Conservation (phyloP, 2,113 vertebrate genomes). For the Sitta europaea region DNA sequence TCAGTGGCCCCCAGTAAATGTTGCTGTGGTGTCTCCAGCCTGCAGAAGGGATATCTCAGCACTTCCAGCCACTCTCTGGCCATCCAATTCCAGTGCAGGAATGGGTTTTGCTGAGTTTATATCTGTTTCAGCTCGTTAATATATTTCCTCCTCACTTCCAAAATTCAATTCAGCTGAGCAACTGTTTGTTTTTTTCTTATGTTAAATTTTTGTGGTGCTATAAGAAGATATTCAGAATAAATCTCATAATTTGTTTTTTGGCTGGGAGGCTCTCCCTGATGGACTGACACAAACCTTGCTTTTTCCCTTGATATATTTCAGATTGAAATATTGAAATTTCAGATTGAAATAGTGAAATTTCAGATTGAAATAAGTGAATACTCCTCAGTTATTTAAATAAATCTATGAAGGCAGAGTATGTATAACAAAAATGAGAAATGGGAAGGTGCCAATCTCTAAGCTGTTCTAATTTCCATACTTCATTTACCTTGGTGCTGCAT, state of each 20-base stretch:
- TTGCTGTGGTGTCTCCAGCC: background rate
- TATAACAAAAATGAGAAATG: background rate
- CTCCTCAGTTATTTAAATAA: background rate
- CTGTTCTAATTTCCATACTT: background rate
- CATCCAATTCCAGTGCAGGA: background rate
- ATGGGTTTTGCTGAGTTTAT: background rate
- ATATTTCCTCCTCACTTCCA: background rate
- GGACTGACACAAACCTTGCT: background rate
- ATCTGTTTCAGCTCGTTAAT: background rate
- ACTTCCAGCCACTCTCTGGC: background rate
- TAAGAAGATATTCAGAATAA: background rate
- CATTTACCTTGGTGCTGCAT: background rate
- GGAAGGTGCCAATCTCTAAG: background rate
- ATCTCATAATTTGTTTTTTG: background rate
- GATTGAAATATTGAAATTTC: no score
- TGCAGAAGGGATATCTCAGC: background rate
- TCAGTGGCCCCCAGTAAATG: background rate
- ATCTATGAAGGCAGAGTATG: background rate
- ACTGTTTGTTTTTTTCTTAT: background rate
- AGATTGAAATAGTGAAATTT: no score
- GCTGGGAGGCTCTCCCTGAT: background rate
- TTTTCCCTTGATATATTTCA: background rate
- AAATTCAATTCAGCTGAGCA: background rate
- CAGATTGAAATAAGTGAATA: no score
- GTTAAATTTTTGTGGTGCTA: background rate